Base-by-base conservation (phyloP, 2,113 vertebrate genomes). In the Engystomops pustulosus region DNA sequence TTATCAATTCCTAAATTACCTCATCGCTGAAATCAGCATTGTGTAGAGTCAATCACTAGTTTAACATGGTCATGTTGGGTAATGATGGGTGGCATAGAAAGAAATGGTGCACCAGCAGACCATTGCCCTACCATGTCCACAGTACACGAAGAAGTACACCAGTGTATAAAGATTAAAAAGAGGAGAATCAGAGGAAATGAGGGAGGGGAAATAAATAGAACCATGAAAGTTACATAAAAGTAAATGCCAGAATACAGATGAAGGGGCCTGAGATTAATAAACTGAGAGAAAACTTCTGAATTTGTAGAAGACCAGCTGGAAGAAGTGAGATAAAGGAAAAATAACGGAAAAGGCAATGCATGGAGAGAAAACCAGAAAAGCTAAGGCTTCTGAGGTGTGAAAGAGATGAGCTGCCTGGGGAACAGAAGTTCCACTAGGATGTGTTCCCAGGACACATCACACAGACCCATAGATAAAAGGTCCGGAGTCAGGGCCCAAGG, bases 371-470 rank as follows among this genome's bases (percentile, higher is more conserved):
- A 41, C 23, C 36, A 79, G 77, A 55, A 44, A 45, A 5, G 38
- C 55, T 27, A 8, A 30, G 49, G 60, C 7, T 10, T 47, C 9
- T n/a, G 78, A 80, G 60, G 38, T 80, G 78, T 68, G 60, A 68
- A 17, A 34, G 60, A 32, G 25, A 83, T 60, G 34, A 74, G 23
- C 51, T 83, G 80, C 34, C 36, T 53, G 51, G 68, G 69, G 80
- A 25, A 70, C n/a, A 58, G 55, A 36, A 72, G 15, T 27, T 72
- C 38, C 60, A 71, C 34, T 60, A 67, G 53, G 53, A 58, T 32
- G 51, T 53, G 80, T 72, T 81, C 80, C 68, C 80, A 81, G 67
- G 51, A 49, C 49, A 45, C 68, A 72, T 36, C 18, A n/a, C 49
- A 41, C 47, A 30, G 65, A 62, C 67, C 49, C 3, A 44, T 53